Evolutionary conservation across 2,113 vertebrate genomes (phyloP).

Genomic region (Indicator maculatus): DNA sequence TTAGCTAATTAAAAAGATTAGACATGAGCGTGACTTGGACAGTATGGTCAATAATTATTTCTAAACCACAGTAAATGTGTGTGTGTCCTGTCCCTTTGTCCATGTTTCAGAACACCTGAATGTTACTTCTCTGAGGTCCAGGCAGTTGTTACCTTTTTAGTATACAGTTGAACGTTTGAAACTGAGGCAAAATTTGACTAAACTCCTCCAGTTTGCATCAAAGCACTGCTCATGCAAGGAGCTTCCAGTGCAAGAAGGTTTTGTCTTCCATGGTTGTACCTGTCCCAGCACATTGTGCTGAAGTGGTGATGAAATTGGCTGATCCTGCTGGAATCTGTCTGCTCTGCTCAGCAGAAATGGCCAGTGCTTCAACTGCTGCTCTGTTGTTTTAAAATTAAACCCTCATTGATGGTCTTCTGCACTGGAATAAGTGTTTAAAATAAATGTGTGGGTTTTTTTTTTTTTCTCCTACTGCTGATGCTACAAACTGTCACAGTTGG

Average conservation of each 20-base stretch:
- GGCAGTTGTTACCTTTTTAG: neutral
- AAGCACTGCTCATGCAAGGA: neutral
- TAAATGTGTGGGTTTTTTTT: neutral
- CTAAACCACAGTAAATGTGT: neutral
- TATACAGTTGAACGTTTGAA: neutral
- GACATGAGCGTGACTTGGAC: neutral
- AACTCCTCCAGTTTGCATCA: neutral
- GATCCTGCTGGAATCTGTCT: neutral
- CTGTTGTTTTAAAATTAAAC: neutral
- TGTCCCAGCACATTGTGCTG: neutral
- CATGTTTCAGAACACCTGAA: neutral
- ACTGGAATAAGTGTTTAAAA: neutral
- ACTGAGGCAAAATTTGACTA: neutral
- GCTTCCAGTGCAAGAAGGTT: neutral
- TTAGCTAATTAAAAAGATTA: neutral
- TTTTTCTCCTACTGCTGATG: neutral
- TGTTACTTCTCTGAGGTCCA: neutral
- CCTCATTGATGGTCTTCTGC: rapidly evolving
- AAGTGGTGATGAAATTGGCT: neutral
- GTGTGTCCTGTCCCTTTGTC: neutral
- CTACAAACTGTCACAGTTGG: rapidly evolving
- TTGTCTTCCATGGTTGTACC: neutral
- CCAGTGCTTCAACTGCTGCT: neutral
- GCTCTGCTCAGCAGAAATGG: neutral
- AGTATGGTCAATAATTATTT: neutral